These are phyloP conservation scores for Morpho achilles DNA, from an alignment of 2,888 invertebrate species.

Conservation along the genomic window DNA sequence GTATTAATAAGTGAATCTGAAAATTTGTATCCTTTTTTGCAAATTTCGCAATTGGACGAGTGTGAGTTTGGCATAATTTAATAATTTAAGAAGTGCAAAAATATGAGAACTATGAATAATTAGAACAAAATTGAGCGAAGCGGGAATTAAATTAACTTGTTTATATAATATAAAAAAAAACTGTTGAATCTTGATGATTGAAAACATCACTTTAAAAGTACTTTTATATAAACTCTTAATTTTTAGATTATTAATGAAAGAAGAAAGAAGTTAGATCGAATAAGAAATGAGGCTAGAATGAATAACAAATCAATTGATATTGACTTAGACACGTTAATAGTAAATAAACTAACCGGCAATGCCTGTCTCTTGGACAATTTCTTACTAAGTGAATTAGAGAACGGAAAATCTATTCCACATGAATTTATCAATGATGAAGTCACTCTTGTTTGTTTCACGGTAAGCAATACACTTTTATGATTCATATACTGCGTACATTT, in stretches of 20 bases:
- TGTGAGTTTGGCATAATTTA: too few relatives aligned
- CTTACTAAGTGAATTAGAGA: slow-evolving; percentile 32
- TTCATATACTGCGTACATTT: too few relatives aligned
- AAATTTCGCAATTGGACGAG: too few relatives aligned
- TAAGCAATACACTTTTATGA: slow-evolving; percentile 23
- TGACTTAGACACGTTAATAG: slow-evolving; percentile 26
- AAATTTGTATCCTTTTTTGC: too few relatives aligned
- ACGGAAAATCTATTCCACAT: slow-evolving; percentile 34
- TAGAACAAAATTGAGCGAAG: too few relatives aligned
- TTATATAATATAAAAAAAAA: too few relatives aligned
- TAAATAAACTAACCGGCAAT: slow-evolving; percentile 29
- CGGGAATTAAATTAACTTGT: too few relatives aligned
- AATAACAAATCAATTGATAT: slow-evolving; percentile 32
- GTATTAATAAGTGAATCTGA: too few relatives aligned
- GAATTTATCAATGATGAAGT: slow-evolving; percentile 40
- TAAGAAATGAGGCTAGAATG: slow-evolving; percentile 31
- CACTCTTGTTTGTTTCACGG: slow-evolving; percentile 37
- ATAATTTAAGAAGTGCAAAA: too few relatives aligned
- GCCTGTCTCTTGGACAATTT: slow-evolving; percentile 37
- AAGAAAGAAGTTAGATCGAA: slow-evolving; percentile 30
- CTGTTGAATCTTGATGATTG: too few relatives aligned
- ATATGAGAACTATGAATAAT: too few relatives aligned
- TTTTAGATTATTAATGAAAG: slow-evolving; percentile 34
- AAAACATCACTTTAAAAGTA: neutral
- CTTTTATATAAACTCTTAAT: neutral